Base-by-base conservation (phyloP, 2,888 invertebrate genomes). In the Caenorhabditis drosophilae region DNA sequence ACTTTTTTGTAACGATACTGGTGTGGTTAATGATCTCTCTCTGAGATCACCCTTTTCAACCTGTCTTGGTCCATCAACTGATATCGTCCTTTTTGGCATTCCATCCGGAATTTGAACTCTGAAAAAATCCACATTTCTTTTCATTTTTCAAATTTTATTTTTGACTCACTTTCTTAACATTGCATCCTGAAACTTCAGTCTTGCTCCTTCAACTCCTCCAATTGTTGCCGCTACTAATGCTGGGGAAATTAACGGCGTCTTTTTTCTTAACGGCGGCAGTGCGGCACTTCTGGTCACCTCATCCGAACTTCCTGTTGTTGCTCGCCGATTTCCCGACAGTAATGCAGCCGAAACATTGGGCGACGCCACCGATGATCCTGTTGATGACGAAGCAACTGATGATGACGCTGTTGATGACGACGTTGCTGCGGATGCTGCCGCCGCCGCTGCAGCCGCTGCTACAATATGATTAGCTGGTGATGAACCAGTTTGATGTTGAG, bases 11-110 rank as follows among this genome's bases (percentile, higher is more conserved):
- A 31, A 31, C 6, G 7, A 6, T 9, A 12, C 20, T 26, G 51
- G 36, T 12, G 31, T 12, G 16, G 36, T 15, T 2, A 44, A n/a
- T 23, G 51, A 45, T 23, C 55, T 49, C n/a, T 61, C 55, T 15
- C 62, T 50, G 22, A 62, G 35, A 27, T 63, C 62, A 1, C 62
- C 62, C 0, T 56, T 51, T 27, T 62, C 62, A 25, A 57, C 34
- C 9, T 49, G 34, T 12, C 61, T 42, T 1, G 46, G 50, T 15
- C 35, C 18, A 45, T 42, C 42, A 12, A 23, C 6, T 7, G 45
- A 7, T 4, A 31, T 4, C 6, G 38, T 38, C 1, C 45, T 27
- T 2, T 31, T n/a, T 27, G 45, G 31, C 4, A 23, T 15, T 3
- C 6, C 6, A 15, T 45, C 45, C 2, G 45, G 45, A 23, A 45